Percentiles rank a stretch among this genome's conserved stretches.
These are phyloP conservation scores for Zaprionus africanus DNA, from an alignment of 1,140 invertebrate species.

Conservation along the genomic window DNA sequence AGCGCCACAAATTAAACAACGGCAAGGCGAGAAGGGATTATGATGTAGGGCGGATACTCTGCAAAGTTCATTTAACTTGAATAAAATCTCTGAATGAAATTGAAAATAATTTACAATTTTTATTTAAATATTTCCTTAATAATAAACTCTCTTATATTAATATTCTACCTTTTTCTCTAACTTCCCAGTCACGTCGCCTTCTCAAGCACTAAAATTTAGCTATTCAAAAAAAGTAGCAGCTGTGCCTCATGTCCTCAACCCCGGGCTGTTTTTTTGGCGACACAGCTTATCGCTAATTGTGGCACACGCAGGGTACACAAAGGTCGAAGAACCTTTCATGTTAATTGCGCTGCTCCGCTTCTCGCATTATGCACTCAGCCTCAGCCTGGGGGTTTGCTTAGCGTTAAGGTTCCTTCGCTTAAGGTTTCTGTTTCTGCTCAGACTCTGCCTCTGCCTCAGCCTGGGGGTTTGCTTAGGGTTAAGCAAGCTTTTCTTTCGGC, in stretches of 20 bases:
- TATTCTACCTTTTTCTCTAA: too few species aligned
- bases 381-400: too few species aligned
- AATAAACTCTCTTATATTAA: too few species aligned
- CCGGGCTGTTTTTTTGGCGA: constrained; percentile 24
- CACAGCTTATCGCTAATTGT: constrained; percentile 77
- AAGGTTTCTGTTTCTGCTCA: neutral
- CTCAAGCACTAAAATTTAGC: neutral
- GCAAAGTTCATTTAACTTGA: too few species aligned
- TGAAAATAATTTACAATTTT: too few species aligned
- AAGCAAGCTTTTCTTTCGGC: neutral
- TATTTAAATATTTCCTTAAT: too few species aligned
- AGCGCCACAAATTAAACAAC: constrained; percentile 4
- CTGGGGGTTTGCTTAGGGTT: neutral
- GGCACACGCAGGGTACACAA: constrained; percentile 47
- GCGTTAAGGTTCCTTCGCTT: neutral
- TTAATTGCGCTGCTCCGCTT: constrained; percentile 61
- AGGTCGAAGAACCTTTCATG: constrained; percentile 69
- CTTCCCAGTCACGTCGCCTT: neutral
- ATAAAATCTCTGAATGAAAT: too few species aligned
- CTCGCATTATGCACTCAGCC: constrained; percentile 35
- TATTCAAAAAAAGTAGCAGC: constrained; percentile 59
- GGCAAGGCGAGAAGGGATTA: neutral
- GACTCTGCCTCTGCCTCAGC: too few species aligned
- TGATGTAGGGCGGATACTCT: neutral
- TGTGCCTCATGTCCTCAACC: constrained; percentile 35